Percentiles rank a stretch among this genome's conserved stretches.
These are phyloP conservation scores for Lagodon rhomboides DNA, from an alignment of 2,797 vertebrate genomes.

Conservation along the genomic window DNA sequence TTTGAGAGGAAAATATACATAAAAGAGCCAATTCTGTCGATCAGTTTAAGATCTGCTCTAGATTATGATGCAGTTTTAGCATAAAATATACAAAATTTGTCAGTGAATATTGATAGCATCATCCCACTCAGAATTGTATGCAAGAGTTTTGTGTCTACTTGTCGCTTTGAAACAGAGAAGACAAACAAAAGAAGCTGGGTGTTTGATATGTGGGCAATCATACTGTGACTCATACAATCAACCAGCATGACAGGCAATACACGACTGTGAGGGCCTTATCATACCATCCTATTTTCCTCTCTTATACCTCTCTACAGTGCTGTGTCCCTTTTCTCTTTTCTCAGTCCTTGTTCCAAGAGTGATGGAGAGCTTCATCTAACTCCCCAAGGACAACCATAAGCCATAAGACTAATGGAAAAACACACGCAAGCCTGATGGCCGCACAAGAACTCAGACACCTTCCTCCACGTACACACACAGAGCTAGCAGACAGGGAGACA, in stretches of 20 bases:
- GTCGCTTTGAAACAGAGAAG: slow-evolving; percentile 14
- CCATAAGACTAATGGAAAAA: slow-evolving; percentile 65
- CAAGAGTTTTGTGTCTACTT: neutral
- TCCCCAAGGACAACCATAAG: slow-evolving; percentile 75
- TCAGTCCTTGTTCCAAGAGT: slow-evolving; percentile 64
- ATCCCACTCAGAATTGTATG: neutral
- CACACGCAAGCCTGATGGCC: slow-evolving; percentile 35
- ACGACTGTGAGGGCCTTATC: slow-evolving; percentile 34
- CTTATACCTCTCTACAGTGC: slow-evolving; percentile 33
- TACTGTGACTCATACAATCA: slow-evolving; percentile 48
- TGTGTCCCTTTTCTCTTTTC: slow-evolving; percentile 46
- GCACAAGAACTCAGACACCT: slow-evolving; percentile 44
- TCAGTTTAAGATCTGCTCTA: neutral
- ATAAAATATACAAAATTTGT: neutral
- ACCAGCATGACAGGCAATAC: slow-evolving; percentile 27
- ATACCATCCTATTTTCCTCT: slow-evolving; percentile 45
- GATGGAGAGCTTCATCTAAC: slow-evolving; percentile 71
- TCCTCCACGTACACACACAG: slow-evolving; percentile 35
- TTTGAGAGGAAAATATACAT: neutral
- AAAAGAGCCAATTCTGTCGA: neutral
- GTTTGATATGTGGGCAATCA: slow-evolving; percentile 17
- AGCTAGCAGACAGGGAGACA: slow-evolving; percentile 38
- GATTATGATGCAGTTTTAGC: neutral
- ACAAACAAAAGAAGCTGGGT: neutral
- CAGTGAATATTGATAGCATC: neutral